A percentile compares a stretch with the other conserved stretches of the same genome.
Conservation (phyloP, 2,797 vertebrate genomes). For the Myotis daubentonii region DNA sequence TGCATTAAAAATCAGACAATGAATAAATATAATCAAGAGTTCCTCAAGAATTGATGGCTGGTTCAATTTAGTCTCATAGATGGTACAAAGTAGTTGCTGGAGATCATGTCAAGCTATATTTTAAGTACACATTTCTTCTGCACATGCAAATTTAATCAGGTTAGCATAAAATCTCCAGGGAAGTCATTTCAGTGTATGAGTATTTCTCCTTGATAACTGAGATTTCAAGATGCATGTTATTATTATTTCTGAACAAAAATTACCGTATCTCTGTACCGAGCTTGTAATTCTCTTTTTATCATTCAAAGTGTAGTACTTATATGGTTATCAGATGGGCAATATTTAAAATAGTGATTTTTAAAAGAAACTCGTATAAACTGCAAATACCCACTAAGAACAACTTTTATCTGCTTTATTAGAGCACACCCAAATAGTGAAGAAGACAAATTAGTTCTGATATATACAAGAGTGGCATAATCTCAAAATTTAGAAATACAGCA, state of each 20-base stretch:
- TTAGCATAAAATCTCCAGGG: neutral
- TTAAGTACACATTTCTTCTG: constrained; percentile 21
- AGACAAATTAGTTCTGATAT: neutral
- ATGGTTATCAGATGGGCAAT: neutral
- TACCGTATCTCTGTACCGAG: neutral
- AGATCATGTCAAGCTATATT: constrained; percentile 36
- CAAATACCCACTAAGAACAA: neutral
- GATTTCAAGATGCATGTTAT: neutral
- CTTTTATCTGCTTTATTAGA: neutral
- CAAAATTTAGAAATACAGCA: neutral
- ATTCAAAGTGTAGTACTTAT: neutral
- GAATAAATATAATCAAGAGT: constrained; percentile 36
- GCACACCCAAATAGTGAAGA: neutral
- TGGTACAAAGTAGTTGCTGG: neutral
- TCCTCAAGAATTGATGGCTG: neutral
- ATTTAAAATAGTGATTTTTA: neutral
- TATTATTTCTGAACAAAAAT: constrained; percentile 13
- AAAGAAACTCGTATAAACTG: neutral
- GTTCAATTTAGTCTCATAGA: constrained; percentile 17
- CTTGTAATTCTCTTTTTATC: neutral
- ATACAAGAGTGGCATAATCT: neutral
- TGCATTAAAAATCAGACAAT: constrained; percentile 49
- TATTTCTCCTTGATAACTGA: neutral
- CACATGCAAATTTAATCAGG: constrained; percentile 6
- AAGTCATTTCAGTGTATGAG: neutral